Evolutionary conservation across 2,113 vertebrate species (phyloP), one percentile per base, ranked within the genome.

Genomic region (Pluvianellus socialis): DNA sequence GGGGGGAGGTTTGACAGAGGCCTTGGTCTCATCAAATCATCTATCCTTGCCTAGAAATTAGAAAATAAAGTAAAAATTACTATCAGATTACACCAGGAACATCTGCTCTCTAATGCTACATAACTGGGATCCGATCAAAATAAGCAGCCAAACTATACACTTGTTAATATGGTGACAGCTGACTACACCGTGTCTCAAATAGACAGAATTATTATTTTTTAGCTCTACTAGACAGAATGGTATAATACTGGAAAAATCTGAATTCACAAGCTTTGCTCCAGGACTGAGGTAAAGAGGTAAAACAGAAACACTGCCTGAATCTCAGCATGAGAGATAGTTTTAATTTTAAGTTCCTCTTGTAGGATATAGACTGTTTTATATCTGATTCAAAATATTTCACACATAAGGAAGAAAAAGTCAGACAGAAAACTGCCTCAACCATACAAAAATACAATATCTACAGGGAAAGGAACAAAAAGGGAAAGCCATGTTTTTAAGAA

Each of bases 1-100:
- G n/a, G 27, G 28, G 66, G 52, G 61, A 71, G 67, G 75, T 65
- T 94, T 96, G 55, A 96, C 44, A 90, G 89, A 96, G 88, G 82
- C 65, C 74, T 86, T 95, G 84, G 81, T 96, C 93, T 97, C 92
- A 95, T 96, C 96, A 97, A 96, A 94, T 82, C 67, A 94, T 96
- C 90, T 95, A 73, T 95, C 94, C 96, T 97, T 91, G 91, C 68
- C 79, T 81, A 91, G 42, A 86, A 74, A 94, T 97, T 96, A 95
- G 84, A 91, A 98, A 98, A 94, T 13, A 82, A 50, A 90, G 65
- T 86, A 67, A 92, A 97, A 96, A 97, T 53, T 88, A 62, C 66
- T 84, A 95, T 98, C 95, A 71, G 45, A 91, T 92, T 90, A 95
- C 94, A 91, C 61, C 66, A 96, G 75, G 70, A 95, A 95, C 94